Conservation (phyloP, 2,797 vertebrate genomes). For the Emys orbicularis region DNA sequence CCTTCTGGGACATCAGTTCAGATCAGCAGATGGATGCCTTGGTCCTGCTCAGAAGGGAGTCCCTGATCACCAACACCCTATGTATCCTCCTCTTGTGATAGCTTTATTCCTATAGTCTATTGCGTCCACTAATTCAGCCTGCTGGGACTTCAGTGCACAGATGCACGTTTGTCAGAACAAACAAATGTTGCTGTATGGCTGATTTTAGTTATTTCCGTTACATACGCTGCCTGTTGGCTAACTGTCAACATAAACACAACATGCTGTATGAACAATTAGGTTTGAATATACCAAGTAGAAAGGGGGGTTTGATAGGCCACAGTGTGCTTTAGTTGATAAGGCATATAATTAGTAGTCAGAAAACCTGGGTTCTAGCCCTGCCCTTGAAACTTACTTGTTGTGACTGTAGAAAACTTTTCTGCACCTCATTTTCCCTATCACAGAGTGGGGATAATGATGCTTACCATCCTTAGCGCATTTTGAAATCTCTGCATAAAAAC, state of each 20-base stretch:
- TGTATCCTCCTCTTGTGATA: not conserved
- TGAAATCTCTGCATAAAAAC: not conserved
- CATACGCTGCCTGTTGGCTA: not conserved
- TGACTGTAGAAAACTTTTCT: not conserved
- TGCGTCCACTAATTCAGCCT: not conserved
- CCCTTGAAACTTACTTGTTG: not conserved
- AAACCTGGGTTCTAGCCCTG: not conserved
- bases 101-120: not conserved
- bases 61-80: not conserved
- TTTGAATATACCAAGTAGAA: not conserved
- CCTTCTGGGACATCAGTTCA: not conserved
- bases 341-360: not conserved
- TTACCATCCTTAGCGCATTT: not conserved
- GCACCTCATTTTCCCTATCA: not conserved
- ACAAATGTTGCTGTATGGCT: not conserved
- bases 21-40: not conserved
- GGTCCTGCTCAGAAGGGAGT: not conserved
- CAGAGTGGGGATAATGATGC: not conserved
- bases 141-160: not conserved
- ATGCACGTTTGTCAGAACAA: not conserved
- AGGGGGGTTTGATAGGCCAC: not conserved
- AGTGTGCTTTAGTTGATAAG: not conserved
- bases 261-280: not conserved
- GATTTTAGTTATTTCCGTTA: not conserved
- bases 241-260: not conserved